phyloP scores from a whole-genome alignment of 2,888 invertebrate genomes.

The Catocala sponsa region DNA sequence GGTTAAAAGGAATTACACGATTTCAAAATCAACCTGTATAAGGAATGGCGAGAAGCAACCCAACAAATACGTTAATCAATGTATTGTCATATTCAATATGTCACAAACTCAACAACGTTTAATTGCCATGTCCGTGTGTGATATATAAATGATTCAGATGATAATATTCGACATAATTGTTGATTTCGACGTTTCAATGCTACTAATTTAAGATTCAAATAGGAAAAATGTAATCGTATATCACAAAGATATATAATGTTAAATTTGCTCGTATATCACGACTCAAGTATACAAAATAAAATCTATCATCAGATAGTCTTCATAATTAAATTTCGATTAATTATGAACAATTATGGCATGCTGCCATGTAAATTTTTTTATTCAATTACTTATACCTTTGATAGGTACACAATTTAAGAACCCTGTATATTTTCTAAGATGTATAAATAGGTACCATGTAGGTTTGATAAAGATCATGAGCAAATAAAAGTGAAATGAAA shows the following conservation, averaged over 20 bases:
- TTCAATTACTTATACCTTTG: constrained; percentile 15
- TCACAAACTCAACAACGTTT: constrained; percentile 35
- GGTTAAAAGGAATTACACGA: too few relatives aligned
- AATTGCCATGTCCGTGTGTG: constrained; percentile 13
- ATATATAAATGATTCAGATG: background rate
- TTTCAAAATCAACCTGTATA: too few relatives aligned
- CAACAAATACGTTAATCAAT: constrained; percentile 36
- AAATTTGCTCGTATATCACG: background rate
- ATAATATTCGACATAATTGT: constrained; percentile 18
- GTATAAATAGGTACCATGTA: constrained; percentile 27
- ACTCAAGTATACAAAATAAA: constrained; percentile 13
- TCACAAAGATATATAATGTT: background rate
- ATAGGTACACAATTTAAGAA: constrained; percentile 29
- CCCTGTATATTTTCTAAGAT: constrained; percentile 40
- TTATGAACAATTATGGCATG: constrained; percentile 12
- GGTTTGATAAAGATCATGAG: constrained; percentile 3
- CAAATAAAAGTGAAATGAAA: constrained; percentile 3
- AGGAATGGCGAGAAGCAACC: constrained; percentile 68
- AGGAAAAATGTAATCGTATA: background rate
- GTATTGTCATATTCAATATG: constrained; percentile 18
- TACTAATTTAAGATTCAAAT: constrained; percentile 9
- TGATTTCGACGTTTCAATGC: constrained; percentile 44
- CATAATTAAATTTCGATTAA: constrained; percentile 12
- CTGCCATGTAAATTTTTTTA: constrained; percentile 11
- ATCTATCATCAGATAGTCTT: constrained; percentile 5